Base-by-base conservation (phyloP, 2,888 invertebrate species). In the Lamproptera curius region DNA sequence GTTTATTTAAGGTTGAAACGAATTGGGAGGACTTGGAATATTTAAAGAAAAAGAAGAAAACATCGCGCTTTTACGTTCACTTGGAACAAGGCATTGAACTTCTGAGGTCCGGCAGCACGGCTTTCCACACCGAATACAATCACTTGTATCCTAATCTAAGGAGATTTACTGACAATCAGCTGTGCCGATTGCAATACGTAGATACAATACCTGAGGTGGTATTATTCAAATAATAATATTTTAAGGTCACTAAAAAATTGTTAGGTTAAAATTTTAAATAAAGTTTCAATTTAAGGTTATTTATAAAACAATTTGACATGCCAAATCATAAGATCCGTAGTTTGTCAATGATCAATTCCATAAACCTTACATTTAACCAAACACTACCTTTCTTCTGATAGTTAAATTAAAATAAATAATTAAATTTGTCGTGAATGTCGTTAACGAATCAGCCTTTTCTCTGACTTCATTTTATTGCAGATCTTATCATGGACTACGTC, bases 121-220 rank as follows among this genome's bases (percentile, higher is more conserved):
- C 85, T 0, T 85, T 67, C 53, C 83, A 85, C 49, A 62, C 74
- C 0, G 84, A 85, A 47, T 83, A 77, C 50, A 84, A 80, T 45
- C 76, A 78, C 46, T 61, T 84, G 0, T 80, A 75, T 40, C 75
- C 78, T 0, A 64, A 73, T 23, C 59, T 83, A 41, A 79, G 69
- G 36, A 61, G 55, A 0, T 75, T 83, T 26, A 73, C 64, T 14
- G 84, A 84, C 28, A 73, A 77, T 1, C 72, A 80, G 9, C 58
- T 83, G 14, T 85, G 84, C 61, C 82, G 79, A 53, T 46, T 84
- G 43, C 73, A 78, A 38, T 66, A 77, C 28, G 58, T 84, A 8
- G 81, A 84, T 52, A 84, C 82, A 3, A 67, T 84, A 28, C 76
- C 81, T 2, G 69, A 76, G 74, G 83, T 82, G 61, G 23, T 13